Conservation (phyloP, 1,140 invertebrate genomes). For the Hestina assimilis region DNA sequence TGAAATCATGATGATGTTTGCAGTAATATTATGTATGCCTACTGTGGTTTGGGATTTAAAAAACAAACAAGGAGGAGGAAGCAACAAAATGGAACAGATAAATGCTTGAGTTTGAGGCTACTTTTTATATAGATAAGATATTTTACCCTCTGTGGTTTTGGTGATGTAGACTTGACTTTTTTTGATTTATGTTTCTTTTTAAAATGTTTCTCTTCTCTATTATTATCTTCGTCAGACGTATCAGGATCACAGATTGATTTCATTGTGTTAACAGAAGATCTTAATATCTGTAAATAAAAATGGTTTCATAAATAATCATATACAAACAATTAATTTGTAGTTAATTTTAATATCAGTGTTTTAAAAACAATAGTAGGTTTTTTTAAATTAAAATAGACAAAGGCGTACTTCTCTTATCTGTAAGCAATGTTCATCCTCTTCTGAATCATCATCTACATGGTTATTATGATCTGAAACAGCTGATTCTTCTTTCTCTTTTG, state of each 20-base stretch:
- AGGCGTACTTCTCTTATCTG: not conserved
- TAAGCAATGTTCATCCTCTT: not conserved
- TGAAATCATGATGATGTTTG: too few species aligned
- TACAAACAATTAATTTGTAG: too few species aligned
- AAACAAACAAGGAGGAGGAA: too few species aligned
- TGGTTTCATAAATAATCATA: too few species aligned
- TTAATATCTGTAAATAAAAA: constrained; percentile 46
- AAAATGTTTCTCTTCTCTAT: constrained; percentile 21
- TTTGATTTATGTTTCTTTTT: constrained; percentile 24
- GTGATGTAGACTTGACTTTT: constrained; percentile 37
- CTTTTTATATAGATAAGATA: not conserved
- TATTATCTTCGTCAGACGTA: constrained; percentile 57
- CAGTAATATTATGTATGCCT: too few species aligned
- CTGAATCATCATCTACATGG: constrained; percentile 34
- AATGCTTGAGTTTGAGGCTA: not conserved
- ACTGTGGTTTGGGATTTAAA: too few species aligned
- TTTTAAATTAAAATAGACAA: not conserved
- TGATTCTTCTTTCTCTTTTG: not conserved
- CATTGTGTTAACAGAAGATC: constrained; percentile 31
- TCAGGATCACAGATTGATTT: constrained; percentile 63
- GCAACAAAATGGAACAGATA: too few species aligned
- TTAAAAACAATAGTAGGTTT: too few species aligned
- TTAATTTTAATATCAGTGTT: too few species aligned
- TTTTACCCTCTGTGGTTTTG: constrained; percentile 52
- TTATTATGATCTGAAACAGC: constrained; percentile 14